Percentiles rank a stretch among this genome's conserved stretches.
Conservation (phyloP, 1,140 invertebrate species). For the Trinorchestia longiramus region DNA sequence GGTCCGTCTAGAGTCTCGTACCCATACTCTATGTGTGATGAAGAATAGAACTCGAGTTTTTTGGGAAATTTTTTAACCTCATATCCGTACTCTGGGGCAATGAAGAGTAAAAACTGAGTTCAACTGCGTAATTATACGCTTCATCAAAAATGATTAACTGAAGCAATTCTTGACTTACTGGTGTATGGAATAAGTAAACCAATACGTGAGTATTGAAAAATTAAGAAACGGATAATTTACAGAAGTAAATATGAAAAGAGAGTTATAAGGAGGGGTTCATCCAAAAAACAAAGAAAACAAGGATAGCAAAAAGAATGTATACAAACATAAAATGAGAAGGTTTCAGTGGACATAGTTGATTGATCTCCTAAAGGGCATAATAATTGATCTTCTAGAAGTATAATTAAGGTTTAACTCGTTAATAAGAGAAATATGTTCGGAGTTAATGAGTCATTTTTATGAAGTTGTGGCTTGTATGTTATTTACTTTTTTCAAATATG, state of each 20-base stretch:
- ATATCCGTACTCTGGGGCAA: not conserved
- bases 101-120: not conserved
- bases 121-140: not conserved
- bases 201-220: not conserved
- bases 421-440: too few species aligned
- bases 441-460: too few species aligned
- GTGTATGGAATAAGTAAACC: not conserved
- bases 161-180: not conserved
- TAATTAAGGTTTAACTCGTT: too few species aligned
- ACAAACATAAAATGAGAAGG: not conserved
- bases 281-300: not conserved
- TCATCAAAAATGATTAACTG: not conserved
- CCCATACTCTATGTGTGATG: constrained; percentile 54
- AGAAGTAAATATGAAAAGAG: not conserved
- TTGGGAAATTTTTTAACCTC: too few species aligned
- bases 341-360: not conserved
- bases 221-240: not conserved
- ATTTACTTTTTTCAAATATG: too few species aligned
- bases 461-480: too few species aligned
- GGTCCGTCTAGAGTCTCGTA: constrained; percentile 69
- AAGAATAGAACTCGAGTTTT: too few species aligned
- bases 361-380: not conserved
- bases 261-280: not conserved
- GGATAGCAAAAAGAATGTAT: not conserved
- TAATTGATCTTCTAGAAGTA: not conserved